These are phyloP conservation scores for Atractosteus spatula DNA, from an alignment of 2,113 vertebrate genomes.

Conservation along the genomic window DNA sequence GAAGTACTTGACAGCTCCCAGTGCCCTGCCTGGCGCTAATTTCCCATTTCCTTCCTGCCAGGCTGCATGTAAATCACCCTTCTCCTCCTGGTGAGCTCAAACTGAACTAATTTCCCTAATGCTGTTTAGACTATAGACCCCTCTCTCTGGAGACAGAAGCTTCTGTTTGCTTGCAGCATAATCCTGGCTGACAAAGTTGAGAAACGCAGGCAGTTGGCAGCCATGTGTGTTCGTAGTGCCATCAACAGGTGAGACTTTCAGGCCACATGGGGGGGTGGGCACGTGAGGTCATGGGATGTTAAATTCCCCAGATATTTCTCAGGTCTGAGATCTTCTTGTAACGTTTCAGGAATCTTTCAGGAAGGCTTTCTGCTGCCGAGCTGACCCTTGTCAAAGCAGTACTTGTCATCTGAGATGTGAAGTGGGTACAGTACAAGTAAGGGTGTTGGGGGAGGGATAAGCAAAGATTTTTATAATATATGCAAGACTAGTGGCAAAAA, in stretches of 20 bases:
- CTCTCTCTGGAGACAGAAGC: constrained; percentile 23
- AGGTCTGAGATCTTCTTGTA: constrained; percentile 26
- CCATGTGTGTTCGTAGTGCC: neutral
- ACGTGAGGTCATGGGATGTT: constrained; percentile 32
- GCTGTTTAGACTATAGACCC: constrained; percentile 64
- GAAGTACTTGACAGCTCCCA: constrained; percentile 70
- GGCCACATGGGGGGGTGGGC: constrained; percentile 19
- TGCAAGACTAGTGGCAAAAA: too few species aligned
- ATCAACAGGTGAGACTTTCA: too few species aligned
- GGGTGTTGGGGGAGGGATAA: too few species aligned
- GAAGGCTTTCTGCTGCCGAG: too few species aligned
- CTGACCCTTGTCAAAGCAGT: too few species aligned
- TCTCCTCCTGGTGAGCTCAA: constrained; percentile 45
- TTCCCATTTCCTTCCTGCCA: constrained; percentile 68
- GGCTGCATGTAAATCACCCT: constrained; percentile 67
- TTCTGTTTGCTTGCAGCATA: constrained; percentile 1
- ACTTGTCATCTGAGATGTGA: too few species aligned
- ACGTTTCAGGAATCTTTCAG: too few species aligned
- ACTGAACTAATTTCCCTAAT: constrained; percentile 67
- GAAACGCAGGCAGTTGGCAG: neutral
- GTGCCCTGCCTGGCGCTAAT: constrained; percentile 57
- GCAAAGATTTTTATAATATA: too few species aligned
- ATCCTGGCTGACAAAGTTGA: constrained; percentile 5
- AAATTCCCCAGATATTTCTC: constrained; percentile 56
- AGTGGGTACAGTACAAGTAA: too few species aligned